Base-by-base conservation (phyloP, 2,888 invertebrate species). In the Drosophila anceps region DNA sequence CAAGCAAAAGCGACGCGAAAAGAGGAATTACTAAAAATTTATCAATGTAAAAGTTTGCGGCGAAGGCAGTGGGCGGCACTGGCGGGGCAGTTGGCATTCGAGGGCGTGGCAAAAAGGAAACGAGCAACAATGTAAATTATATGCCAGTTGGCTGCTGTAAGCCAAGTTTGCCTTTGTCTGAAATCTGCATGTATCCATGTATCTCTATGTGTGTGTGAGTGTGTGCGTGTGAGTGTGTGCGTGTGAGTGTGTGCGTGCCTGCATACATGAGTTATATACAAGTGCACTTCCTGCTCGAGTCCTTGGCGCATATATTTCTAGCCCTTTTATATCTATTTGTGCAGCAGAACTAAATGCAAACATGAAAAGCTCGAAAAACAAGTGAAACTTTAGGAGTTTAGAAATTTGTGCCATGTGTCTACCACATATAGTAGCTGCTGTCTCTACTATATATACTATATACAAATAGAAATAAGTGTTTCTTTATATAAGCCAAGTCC, bases 21-120 rank as follows among this genome's bases (percentile, higher is more conserved):
- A 85, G 88, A 85, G 77, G 85, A 85, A 85, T 85, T 84, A 88
- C 88, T 81, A 88, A 88, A 85, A 85, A 85, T 85, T 85, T 85
- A 85, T 85, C 85, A 88, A 85, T 83, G 88, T 79, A 79, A 85
- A 85, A 88, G 73, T 85, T 84, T 72, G 31, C 18, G 59, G 59
- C 58, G 53, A 73, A 69, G 48, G 65, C 29, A 55, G 59, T 62
- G 64, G 35, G 54, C 24, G 53, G 35, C 33, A 46, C 10, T 2
- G 27, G 41, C 18, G 24, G 29, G 15, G 50, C 9, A 20, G 5
- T n/a, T 18, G 35, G 13, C n/a, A 35, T 48, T 13, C 6, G 50
- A 20, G 20, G 48, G 71, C n/a, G 41, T 37, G 63, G 53, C 70
- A 33, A 64, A 67, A 64, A 80, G 87, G 84, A 87, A 79, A 76